These are phyloP conservation scores for Hipposideros armiger DNA, from an alignment of 2,113 vertebrate species.

Conservation along the genomic window DNA sequence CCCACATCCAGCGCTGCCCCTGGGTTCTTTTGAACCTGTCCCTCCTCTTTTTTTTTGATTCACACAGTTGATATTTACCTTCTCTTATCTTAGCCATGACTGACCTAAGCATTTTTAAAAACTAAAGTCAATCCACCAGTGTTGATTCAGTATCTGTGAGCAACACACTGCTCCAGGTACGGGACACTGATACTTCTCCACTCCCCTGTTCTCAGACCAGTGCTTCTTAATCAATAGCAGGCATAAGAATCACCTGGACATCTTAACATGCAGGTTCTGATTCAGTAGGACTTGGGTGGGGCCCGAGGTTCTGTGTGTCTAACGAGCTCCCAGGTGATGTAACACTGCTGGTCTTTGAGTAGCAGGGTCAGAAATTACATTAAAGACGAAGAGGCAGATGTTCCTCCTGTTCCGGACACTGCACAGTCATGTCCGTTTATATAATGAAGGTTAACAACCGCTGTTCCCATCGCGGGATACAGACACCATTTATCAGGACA, in stretches of 20 bases:
- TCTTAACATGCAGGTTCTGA: neutral
- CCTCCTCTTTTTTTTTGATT: neutral
- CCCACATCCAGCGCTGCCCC: neutral
- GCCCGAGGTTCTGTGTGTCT: neutral
- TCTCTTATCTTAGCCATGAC: neutral
- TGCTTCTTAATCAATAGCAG: neutral
- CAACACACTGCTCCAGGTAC: fast-evolving
- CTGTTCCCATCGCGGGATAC: neutral
- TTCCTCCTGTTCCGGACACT: neutral
- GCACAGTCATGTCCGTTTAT: too few species aligned
- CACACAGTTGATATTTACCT: neutral
- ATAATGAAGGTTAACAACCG: fast-evolving
- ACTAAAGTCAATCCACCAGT: neutral
- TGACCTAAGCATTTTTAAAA: neutral
- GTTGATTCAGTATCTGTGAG: neutral
- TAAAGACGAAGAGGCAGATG: neutral
- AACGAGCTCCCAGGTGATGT: neutral
- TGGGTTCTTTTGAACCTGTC: neutral
- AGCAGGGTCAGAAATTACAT: neutral
- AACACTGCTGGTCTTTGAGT: neutral
- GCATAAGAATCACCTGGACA: neutral
- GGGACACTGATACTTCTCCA: neutral
- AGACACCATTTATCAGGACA: fast-evolving
- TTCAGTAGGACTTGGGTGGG: neutral
- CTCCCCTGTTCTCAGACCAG: neutral